phyloP scores from a whole-genome alignment of 2,888 invertebrate species.

The Pogonocherus hispidulus region DNA sequence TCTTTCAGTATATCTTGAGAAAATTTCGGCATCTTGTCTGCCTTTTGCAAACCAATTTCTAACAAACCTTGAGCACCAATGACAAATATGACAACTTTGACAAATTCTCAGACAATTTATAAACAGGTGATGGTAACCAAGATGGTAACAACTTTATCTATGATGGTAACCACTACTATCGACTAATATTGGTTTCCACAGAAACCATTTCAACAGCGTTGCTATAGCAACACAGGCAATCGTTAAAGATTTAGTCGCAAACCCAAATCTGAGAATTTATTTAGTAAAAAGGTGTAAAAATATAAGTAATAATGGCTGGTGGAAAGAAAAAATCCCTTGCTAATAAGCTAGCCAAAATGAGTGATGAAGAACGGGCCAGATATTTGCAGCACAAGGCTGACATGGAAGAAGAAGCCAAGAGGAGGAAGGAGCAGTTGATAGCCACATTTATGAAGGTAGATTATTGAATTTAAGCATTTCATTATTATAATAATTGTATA shows the following conservation, averaged over 20 bases:
- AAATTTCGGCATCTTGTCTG: constrained; percentile 33
- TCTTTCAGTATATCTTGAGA: constrained; percentile 14
- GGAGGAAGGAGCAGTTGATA: constrained; percentile 85
- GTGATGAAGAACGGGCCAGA: constrained; percentile 84
- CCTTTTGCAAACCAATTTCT: not conserved
- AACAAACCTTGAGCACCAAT: too few species aligned
- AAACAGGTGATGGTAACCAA: too few species aligned
- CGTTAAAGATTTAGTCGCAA: not conserved
- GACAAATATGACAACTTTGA: not conserved
- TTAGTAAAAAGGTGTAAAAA: not conserved
- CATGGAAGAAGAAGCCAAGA: constrained; percentile 83
- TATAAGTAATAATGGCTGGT: constrained; percentile 62
- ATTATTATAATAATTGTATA: too few species aligned
- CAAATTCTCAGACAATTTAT: not conserved
- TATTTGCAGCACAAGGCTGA: constrained; percentile 88
- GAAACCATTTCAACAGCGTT: not conserved
- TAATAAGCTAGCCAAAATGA: constrained; percentile 86
- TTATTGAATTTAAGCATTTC: too few species aligned
- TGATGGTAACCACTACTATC: too few species aligned
- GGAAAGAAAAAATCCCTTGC: constrained; percentile 80
- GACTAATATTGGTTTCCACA: not conserved
- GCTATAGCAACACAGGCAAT: not conserved
- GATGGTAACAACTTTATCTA: too few species aligned
- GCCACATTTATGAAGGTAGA: constrained; percentile 84
- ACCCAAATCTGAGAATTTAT: not conserved